Percentiles rank a stretch among this genome's conserved stretches.
Conservation (phyloP, 2,888 invertebrate genomes). For the Lutraria lutraria region DNA sequence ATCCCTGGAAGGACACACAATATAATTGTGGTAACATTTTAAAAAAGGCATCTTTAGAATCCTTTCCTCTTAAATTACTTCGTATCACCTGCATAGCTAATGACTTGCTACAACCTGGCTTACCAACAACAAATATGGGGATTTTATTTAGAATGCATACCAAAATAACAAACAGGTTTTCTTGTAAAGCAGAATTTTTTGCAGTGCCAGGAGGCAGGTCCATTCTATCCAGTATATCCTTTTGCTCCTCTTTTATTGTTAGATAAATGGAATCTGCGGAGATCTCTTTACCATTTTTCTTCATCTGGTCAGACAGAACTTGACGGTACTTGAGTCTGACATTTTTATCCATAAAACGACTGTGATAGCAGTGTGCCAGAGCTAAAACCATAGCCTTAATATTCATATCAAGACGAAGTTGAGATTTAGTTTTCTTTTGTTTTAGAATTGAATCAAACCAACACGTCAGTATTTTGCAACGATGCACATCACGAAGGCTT, state of each 20-base stretch:
- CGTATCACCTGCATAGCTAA: constrained; percentile 74
- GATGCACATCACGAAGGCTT: constrained; percentile 65
- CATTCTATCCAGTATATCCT: constrained; percentile 71
- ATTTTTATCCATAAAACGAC: constrained; percentile 54
- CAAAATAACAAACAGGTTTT: constrained; percentile 76
- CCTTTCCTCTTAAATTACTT: constrained; percentile 74
- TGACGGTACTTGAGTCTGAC: constrained; percentile 54
- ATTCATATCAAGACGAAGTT: neutral
- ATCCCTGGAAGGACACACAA: constrained; percentile 76
- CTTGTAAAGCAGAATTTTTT: constrained; percentile 72
- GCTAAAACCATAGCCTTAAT: constrained; percentile 56
- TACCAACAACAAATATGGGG: constrained; percentile 76
- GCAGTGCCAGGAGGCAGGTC: constrained; percentile 71
- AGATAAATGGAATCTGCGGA: constrained; percentile 45
- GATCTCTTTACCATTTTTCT: neutral
- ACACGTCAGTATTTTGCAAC: constrained; percentile 48
- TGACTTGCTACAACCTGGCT: constrained; percentile 78
- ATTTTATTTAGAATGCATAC: constrained; percentile 74
- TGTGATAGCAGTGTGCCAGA: constrained; percentile 65
- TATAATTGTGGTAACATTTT: constrained; percentile 69
- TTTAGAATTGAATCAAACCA: constrained; percentile 55
- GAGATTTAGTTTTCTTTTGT: neutral
- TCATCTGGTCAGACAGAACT: constrained; percentile 42
- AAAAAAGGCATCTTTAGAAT: constrained; percentile 72
- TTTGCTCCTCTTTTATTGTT: constrained; percentile 68